phyloP scores from a whole-genome alignment of 2,888 invertebrate genomes.

The Rotaria magnacalcarata region DNA sequence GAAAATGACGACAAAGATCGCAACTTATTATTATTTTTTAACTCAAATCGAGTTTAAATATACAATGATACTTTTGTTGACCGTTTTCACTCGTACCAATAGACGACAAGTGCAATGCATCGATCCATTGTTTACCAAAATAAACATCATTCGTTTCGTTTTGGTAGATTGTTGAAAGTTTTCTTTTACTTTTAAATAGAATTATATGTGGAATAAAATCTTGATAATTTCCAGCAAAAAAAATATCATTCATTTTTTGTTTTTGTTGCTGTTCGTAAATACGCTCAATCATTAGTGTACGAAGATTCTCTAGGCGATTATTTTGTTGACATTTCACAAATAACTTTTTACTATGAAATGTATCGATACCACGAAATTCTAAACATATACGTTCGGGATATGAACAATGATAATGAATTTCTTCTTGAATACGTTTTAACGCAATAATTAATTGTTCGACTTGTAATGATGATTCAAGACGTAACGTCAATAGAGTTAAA shows the following conservation, averaged over 20 bases:
- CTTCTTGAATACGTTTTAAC: slow-evolving; percentile 25
- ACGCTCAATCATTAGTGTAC: slow-evolving; percentile 1
- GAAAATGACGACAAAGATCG: background rate
- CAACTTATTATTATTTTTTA: background rate
- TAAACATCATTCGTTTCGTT: background rate
- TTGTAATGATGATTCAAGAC: background rate
- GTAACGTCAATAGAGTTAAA: slow-evolving; percentile 14
- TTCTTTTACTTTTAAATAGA: background rate
- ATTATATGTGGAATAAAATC: slow-evolving; percentile 16
- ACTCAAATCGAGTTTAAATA: slow-evolving; percentile 20
- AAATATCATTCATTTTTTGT: background rate
- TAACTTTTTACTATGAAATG: slow-evolving; percentile 10
- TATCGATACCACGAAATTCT: slow-evolving; percentile 23
- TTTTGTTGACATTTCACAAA: slow-evolving; percentile 10
- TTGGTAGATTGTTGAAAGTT: background rate
- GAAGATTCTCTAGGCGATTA: background rate
- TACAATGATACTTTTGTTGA: background rate
- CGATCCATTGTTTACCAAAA: background rate
- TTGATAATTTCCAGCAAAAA: background rate
- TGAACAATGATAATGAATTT: slow-evolving; percentile 22
- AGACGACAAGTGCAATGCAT: background rate
- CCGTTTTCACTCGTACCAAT: background rate
- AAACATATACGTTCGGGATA: slow-evolving; percentile 23
- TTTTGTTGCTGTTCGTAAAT: slow-evolving; percentile 2
- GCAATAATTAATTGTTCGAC: background rate